Evolutionary conservation across 1,140 invertebrate species (phyloP).

Genomic region (Camponotus pennsylvanicus): DNA sequence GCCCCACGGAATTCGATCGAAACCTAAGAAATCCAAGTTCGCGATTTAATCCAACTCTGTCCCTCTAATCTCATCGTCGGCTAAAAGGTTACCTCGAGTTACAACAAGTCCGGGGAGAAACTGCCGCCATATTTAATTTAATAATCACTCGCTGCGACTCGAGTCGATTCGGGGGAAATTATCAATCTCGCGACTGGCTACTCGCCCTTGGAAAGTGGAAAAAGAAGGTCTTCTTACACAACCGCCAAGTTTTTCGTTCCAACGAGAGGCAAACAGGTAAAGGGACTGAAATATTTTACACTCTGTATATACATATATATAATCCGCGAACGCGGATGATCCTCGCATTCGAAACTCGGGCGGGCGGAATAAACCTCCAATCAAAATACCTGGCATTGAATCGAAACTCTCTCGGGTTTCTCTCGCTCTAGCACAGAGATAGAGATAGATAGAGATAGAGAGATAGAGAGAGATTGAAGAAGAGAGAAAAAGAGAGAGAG

Average conservation of each 20-base stretch:
- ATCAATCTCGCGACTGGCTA: not conserved
- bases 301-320: not conserved
- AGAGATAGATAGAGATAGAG: not conserved
- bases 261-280: not conserved
- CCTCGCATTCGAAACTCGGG: not conserved
- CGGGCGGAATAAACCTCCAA: conserved; percentile 23
- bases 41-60: not conserved
- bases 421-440: not conserved
- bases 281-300: not conserved
- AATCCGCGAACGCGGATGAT: conserved; percentile 27
- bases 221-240: not conserved
- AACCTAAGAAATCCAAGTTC: not conserved
- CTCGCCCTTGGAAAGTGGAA: not conserved
- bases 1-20: not conserved
- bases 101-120: not conserved
- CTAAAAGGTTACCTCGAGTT: not conserved
- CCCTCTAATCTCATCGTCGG: not conserved
- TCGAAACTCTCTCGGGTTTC: conserved; percentile 33
- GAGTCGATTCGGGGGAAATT: not conserved
- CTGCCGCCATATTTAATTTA: not conserved
- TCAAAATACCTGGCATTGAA: conserved; percentile 20
- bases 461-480: no score
- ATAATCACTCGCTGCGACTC: not conserved
- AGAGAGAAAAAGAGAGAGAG: not conserved
- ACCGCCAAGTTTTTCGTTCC: not conserved